Evolutionary conservation across 1,140 invertebrate genomes (phyloP).

Genomic region (Battus philenor): DNA sequence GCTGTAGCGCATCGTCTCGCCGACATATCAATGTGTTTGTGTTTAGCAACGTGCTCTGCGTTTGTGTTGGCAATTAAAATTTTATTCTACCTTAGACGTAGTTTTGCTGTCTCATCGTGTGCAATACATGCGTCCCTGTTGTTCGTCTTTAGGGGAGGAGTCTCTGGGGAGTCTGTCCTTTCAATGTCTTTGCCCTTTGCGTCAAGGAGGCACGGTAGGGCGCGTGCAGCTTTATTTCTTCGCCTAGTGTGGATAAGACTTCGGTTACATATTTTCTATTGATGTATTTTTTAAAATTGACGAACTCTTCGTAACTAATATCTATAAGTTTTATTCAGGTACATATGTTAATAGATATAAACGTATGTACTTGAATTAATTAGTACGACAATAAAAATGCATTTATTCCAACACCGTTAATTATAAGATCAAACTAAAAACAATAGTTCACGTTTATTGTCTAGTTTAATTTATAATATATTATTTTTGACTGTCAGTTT

Average conservation of each 20-base stretch:
- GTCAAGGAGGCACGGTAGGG: conserved; percentile 63
- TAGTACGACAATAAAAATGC: no score
- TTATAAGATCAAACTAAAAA: no score
- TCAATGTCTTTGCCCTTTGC: conserved; percentile 74
- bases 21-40: conserved; percentile 38
- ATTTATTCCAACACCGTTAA: no score
- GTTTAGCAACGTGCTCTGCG: conserved; percentile 29
- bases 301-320: no score
- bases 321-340: no score
- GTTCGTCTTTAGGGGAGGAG: conserved; percentile 69
- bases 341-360: no score
- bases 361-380: no score
- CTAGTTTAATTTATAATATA: no score
- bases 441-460: no score
- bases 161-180: conserved; percentile 78
- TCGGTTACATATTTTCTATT: no score
- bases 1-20: conserved; percentile 48
- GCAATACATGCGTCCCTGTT: conserved; percentile 51
- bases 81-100: conserved; percentile 71
- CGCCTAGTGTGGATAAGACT: conserved; percentile 40
- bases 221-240: conserved; percentile 41
- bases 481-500: no score
- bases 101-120: conserved; percentile 36
- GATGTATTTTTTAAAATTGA: no score
- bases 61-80: conserved; percentile 72